A percentile compares a stretch with the other conserved stretches of the same genome.
Evolutionary conservation across 1,140 invertebrate species (phyloP).

Genomic region (Geopemphigus sp.): DNA sequence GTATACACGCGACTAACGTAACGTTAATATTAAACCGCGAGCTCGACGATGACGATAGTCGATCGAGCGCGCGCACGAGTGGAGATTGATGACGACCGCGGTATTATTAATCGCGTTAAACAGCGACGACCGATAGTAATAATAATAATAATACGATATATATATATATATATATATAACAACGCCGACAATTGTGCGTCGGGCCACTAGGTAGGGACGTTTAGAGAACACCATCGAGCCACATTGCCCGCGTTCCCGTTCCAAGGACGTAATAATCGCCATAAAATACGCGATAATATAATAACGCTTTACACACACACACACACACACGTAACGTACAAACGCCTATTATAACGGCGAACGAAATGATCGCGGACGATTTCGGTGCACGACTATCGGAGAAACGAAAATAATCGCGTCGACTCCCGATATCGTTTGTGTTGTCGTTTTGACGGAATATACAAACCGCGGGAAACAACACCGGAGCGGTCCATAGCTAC

Average conservation of each 20-base stretch:
- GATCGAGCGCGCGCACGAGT: neutral
- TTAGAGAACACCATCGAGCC: neutral
- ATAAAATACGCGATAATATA: too few species aligned
- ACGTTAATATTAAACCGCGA: neutral
- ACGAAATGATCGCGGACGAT: neutral
- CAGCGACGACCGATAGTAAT: neutral
- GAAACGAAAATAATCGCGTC: too few species aligned
- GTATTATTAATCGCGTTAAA: conserved; percentile 6
- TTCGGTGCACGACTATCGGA: too few species aligned
- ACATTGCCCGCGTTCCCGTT: neutral
- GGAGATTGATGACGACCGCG: conserved; percentile 2
- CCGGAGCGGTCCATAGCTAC: too few species aligned
- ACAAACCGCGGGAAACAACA: too few species aligned
- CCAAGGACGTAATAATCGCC: neutral
- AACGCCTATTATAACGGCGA: neutral
- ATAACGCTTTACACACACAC: too few species aligned
- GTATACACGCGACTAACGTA: neutral
- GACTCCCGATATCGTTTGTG: too few species aligned
- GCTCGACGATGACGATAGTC: neutral
- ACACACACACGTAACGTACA: too few species aligned
- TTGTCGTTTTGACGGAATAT: neutral
- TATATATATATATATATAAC: too few species aligned
- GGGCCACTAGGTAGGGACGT: neutral
- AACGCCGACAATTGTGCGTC: neutral
- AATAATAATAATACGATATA: neutral